Percentiles rank a stretch among this genome's conserved stretches.
Evolutionary conservation across 2,113 vertebrate species (phyloP).

Genomic region (Alethe castanea): DNA sequence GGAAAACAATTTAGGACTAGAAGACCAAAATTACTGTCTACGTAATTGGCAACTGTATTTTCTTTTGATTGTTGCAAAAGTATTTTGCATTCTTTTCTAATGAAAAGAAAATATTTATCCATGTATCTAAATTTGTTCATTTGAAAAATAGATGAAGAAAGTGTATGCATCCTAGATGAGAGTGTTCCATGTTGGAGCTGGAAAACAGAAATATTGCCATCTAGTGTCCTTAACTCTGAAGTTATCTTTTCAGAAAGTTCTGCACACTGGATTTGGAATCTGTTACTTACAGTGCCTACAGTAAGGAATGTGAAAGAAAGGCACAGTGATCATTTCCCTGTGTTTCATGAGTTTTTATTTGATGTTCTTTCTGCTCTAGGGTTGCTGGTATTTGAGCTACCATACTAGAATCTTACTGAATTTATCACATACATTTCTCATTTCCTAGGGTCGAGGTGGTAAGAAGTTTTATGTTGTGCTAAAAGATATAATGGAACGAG

Average conservation of each 20-base stretch:
- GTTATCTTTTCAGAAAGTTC: not conserved
- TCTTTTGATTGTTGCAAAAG: not conserved
- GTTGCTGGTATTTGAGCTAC: not conserved
- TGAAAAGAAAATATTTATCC: not conserved
- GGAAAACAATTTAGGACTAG: not conserved
- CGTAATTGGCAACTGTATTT: not conserved
- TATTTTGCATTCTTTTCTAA: not conserved
- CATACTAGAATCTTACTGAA: not conserved
- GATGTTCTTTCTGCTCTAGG: not conserved
- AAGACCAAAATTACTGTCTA: not conserved
- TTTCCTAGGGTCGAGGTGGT: constrained; percentile 87
- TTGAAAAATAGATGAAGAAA: not conserved
- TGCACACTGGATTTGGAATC: not conserved
- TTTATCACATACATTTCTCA: not conserved
- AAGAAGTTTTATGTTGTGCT: constrained; percentile 95
- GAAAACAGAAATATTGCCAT: constrained; percentile 66
- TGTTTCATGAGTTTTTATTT: not conserved
- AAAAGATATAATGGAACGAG: constrained; percentile 99
- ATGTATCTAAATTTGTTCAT: not conserved
- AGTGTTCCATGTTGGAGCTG: not conserved
- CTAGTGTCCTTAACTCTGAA: constrained; percentile 53
- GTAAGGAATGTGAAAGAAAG: not conserved
- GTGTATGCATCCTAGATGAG: not conserved
- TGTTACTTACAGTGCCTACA: not conserved
- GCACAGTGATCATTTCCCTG: not conserved